Evolutionary conservation across 2,113 vertebrate genomes (phyloP), one percentile per base, ranked within the genome.

Genomic region (Osmerus mordax): DNA sequence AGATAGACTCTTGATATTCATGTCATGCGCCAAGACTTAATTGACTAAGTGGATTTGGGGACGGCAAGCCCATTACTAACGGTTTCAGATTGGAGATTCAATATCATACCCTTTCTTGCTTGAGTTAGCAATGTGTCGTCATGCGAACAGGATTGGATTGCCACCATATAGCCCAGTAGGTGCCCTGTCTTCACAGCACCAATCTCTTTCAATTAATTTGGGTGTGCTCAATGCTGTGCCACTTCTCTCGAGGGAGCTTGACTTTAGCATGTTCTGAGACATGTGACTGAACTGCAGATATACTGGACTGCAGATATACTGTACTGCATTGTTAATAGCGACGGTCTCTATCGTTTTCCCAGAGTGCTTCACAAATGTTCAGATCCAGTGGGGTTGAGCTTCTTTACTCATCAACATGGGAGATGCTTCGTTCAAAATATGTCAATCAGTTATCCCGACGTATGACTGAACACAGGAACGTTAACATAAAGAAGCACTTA

Each of bases 61-160:
- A 74, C 56, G 66, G 56, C 29, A 77, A 80, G 41, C 18, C 56
- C 60, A 79, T 73, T 65, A 78, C 58, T 58, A 71, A 67, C 28
- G 53, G 59, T 64, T 77, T n/a, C 72, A 66, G 19, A 56, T 15
- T 78, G 75, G 52, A 72, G 55, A 75, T 75, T 79, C 63, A 71
- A 82, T 69, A 56, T 54, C 70, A 64, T 19, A 72, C 61, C 8
- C 6, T 1, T 9, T 19, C 18, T 21, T 19, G 18, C 36, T 18
- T 62, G 66, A 73, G 23, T 70, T 52, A 69, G 51, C 62, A 19
- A 52, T 4, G 28, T 41, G 59, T 74, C 55, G 41, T 65, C 6
- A n/a, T 28, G 4, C 9, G 51, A 55, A 5, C 67, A 71, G 19
- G 53, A 81, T 72, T 70, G 52, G 41, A 63, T 79, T 78, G 41